Conservation (phyloP, 2,888 invertebrate species). For the Microchrysa polita region DNA sequence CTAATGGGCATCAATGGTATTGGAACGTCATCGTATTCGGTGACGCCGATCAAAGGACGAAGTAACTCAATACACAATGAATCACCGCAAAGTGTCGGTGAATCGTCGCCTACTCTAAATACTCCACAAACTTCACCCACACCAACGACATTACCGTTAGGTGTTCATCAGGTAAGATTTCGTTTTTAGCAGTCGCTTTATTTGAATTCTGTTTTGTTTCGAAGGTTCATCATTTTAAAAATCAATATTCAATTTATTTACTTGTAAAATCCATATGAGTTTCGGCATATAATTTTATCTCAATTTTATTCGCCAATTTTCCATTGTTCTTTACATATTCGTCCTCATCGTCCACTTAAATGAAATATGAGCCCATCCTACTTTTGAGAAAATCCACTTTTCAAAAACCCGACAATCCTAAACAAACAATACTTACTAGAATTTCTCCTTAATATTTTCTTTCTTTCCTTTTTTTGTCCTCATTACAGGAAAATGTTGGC, state of each 20-base stretch:
- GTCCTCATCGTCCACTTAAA: too few relatives aligned
- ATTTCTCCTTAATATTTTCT: constrained; percentile 23
- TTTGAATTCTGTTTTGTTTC: too few relatives aligned
- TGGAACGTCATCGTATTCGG: constrained; percentile 51
- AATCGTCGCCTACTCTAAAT: constrained; percentile 63
- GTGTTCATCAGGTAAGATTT: constrained; percentile 61
- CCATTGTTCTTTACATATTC: too few relatives aligned
- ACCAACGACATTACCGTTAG: constrained; percentile 61
- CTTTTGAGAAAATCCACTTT: too few relatives aligned
- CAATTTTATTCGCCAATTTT: too few relatives aligned
- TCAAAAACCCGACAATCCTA: not conserved
- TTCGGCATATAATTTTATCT: too few relatives aligned
- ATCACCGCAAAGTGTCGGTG: constrained; percentile 59
- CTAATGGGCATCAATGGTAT: constrained; percentile 29
- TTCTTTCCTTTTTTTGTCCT: too few relatives aligned
- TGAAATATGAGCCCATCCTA: too few relatives aligned
- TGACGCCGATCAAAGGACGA: constrained; percentile 53
- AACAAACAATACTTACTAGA: not conserved
- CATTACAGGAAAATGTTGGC: constrained; percentile 83
- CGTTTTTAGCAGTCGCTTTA: too few relatives aligned
- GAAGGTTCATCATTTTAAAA: too few relatives aligned
- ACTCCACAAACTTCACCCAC: constrained; percentile 67
- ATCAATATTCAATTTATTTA: too few relatives aligned
- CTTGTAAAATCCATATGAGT: too few relatives aligned
- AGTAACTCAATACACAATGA: constrained; percentile 55